Evolutionary conservation across 1,140 invertebrate species (phyloP), one percentile per base, ranked within the genome.

Genomic region (Apis florea): DNA sequence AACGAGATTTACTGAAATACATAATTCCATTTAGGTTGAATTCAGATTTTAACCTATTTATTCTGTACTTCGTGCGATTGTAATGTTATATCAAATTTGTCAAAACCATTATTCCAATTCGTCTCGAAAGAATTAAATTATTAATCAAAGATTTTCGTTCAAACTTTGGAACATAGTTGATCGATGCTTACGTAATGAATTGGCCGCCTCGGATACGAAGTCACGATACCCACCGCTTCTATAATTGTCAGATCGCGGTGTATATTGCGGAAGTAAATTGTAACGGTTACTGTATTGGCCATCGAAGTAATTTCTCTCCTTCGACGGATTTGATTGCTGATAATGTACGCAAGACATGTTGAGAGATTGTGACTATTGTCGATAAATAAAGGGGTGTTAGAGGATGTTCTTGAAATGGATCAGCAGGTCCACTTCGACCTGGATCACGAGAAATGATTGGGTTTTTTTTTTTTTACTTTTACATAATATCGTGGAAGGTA

Each of bases 321-420:
- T 76, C 3, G 56, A 40, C 0, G 53, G 63, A 9, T 83, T 66
- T n/a, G 58, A 59, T 56, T 70, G 64, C n/a, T 68, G 63, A 63
- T 85, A 85, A 24, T 64, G 79, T 19, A 77, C 54, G 40, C 74
- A 85, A 19, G 84, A 86, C 85, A 86, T 86, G 31, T 17, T n/a
- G 11, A 54, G n/a, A 61, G 61, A 67, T 53, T 17, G 40, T 63
- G 53, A 13, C 5, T 49, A 49, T 10, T 2, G 2, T 4, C 3
- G n/a, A 40, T 40, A 17, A 24, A 68, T 26, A n/a, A 40, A 40
- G 68, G 9, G 76, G 26, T 70, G 56, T 3, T 51, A 49, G 31
- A n/a, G 51, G 49, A 53, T 24, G 10, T 1, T n/a, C n/a, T 11
- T 83, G 77, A 40, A 59, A 69, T 40, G 40, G 66, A 63, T 56